These are phyloP conservation scores for Mongoloraphidia duomilia DNA, from an alignment of 2,888 invertebrate species.

Conservation along the genomic window DNA sequence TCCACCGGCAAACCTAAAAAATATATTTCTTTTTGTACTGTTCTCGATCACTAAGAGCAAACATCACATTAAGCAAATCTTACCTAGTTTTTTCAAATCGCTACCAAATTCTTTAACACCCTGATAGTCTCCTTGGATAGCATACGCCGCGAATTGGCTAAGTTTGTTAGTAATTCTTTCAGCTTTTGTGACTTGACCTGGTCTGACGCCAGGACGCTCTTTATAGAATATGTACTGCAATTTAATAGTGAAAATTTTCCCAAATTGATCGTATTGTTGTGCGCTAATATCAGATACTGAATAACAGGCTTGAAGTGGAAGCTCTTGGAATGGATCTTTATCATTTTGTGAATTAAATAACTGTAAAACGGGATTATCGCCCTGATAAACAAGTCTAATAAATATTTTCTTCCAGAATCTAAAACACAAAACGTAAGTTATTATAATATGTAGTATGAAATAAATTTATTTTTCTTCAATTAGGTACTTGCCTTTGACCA, in stretches of 20 bases:
- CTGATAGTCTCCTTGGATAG: conserved; percentile 86
- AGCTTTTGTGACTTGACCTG: conserved; percentile 88
- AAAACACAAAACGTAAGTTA: conserved; percentile 8
- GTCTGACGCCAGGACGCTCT: conserved; percentile 90
- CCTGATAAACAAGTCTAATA: conserved; percentile 63
- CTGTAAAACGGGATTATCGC: conserved; percentile 74
- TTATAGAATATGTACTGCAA: conserved; percentile 96
- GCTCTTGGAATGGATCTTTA: conserved; percentile 88
- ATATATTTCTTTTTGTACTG: not conserved
- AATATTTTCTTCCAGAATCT: conserved; percentile 96
- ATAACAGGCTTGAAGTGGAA: conserved; percentile 88
- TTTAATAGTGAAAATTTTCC: conserved; percentile 96
- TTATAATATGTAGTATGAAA: conserved; percentile 5
- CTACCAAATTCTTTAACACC: conserved; percentile 89
- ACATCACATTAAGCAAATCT: not conserved
- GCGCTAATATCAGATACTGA: conserved; percentile 88
- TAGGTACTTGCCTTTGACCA: conserved; percentile 55
- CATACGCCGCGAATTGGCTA: conserved; percentile 86
- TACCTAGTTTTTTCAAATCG: conserved; percentile 67
- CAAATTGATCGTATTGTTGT: conserved; percentile 97
- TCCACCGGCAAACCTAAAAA: conserved; percentile 74
- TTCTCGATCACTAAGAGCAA: too few species aligned
- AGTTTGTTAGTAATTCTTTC: conserved; percentile 81
- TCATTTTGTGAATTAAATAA: conserved; percentile 69
- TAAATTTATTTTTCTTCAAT: not conserved